Conservation (phyloP, 2,113 vertebrate species). For the Myocastor coypus region DNA sequence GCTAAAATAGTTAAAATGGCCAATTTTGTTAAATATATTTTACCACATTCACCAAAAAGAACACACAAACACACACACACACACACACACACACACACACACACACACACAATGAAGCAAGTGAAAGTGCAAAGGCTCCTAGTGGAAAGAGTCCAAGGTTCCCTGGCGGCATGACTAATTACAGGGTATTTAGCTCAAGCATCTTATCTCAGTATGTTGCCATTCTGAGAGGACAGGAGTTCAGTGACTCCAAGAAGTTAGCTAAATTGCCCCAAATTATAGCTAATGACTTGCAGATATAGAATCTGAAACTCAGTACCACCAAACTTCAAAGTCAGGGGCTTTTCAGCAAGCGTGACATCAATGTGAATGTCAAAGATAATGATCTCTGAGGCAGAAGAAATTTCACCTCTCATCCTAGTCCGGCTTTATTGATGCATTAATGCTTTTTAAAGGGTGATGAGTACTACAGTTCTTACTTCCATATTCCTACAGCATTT, state of each 20-base stretch:
- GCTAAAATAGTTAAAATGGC: background rate
- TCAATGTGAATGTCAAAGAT: background rate
- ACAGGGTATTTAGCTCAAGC: background rate
- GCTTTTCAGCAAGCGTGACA: slow-evolving; percentile 29
- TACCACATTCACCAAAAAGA: background rate
- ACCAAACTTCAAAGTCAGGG: background rate
- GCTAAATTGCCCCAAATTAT: background rate
- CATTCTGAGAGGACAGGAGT: background rate
- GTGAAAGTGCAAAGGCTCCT: background rate
- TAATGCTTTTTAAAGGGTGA: background rate
- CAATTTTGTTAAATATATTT: background rate
- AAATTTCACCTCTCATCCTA: background rate
- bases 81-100: background rate
- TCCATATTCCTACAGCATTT: background rate
- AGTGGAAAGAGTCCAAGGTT: background rate
- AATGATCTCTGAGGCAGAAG: background rate
- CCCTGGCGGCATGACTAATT: background rate
- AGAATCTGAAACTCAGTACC: slow-evolving; percentile 44
- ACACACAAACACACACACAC: background rate
- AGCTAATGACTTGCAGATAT: background rate
- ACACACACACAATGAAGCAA: background rate
- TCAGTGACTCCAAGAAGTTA: background rate
- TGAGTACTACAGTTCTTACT: background rate
- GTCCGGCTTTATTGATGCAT: background rate
- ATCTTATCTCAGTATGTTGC: background rate